Evolutionary conservation across 2,113 vertebrate genomes (phyloP), one percentile per base, ranked within the genome.

Genomic region (Erythrocebus patas): DNA sequence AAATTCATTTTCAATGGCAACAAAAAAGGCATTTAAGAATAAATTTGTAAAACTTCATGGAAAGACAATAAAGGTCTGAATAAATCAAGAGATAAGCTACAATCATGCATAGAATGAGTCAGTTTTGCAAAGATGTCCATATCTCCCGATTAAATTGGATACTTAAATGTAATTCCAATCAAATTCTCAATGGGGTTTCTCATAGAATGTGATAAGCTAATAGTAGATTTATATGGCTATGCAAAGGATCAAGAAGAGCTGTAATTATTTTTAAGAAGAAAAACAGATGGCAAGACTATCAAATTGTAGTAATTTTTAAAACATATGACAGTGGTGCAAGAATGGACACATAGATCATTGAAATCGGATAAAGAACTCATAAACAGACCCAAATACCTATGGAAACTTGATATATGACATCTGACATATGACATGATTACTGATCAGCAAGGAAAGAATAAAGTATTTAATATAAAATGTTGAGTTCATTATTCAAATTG

Each of bases 251-350:
- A 80, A 45, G 38, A 61, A 79, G 5, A 79, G 10, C 16, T 32
- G 80, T 40, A 43, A 38, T 11, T 20, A 23, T 55, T 93, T 90
- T 75, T 73, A 90, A 85, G 38, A 45, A 94, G 45, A 64, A 80
- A 89, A 95, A 92, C n/a, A 85, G 85, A 80, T 16, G 55, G 32
- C 5, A 76, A 75, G 4, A 43, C 10, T 75, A 73, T 75, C 86
- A 95, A 97, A 76, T 20, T 23, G 3, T n/a, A 94, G 84, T 86
- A 75, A 68, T 86, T 91, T 94, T 93, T 81, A 3, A 91, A 95
- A 86, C 20, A 40, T 86, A 12, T n/a, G 38, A 86, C 25, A 90
- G 35, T 81, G 8, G 11, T 43, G 12, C 13, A 25, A 59, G 22
- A 93, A 93, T 80, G 32, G 32, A 95, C 45, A 93, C 75, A 75